These are phyloP conservation scores for Toxotes chatareus DNA, from an alignment of 2,113 vertebrate genomes.

Conservation along the genomic window DNA sequence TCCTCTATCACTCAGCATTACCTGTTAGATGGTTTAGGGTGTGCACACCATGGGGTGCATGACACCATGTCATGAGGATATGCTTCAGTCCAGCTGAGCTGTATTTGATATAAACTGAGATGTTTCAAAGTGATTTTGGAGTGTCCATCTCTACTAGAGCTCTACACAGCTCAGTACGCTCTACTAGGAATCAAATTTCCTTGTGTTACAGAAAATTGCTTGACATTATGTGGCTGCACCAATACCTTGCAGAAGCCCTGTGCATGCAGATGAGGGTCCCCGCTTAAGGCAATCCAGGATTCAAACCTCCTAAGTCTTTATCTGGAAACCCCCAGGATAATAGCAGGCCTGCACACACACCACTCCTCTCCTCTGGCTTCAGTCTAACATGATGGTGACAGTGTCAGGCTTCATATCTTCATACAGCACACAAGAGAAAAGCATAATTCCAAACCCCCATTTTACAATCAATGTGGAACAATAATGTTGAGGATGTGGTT, in stretches of 20 bases:
- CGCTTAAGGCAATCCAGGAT: conserved; percentile 76
- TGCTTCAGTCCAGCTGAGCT: conserved; percentile 52
- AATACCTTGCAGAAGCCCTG: conserved; percentile 53
- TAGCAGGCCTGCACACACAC: conserved; percentile 55
- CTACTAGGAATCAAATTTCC: conserved; percentile 68
- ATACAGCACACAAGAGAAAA: conserved; percentile 44
- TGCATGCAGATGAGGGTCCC: conserved; percentile 78
- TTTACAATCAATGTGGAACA: conserved; percentile 38
- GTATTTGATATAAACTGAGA: conserved; percentile 55
- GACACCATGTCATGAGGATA: conserved; percentile 40
- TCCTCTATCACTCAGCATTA: conserved; percentile 53
- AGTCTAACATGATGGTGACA: conserved; percentile 58
- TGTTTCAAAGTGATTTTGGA: conserved; percentile 63
- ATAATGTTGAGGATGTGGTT: conserved; percentile 10
- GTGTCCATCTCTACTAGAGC: conserved; percentile 38
- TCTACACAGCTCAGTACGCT: not conserved
- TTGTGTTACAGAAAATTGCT: conserved; percentile 76
- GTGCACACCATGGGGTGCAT: conserved; percentile 11
- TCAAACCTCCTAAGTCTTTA: conserved; percentile 81
- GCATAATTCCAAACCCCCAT: conserved; percentile 26
- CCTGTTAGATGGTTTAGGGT: conserved; percentile 23
- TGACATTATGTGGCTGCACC: conserved; percentile 76
- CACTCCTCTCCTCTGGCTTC: conserved; percentile 57
- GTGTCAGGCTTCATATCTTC: conserved; percentile 57
- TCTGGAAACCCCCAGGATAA: conserved; percentile 77